Evolutionary conservation across 2,113 vertebrate species (phyloP).

Genomic region (Pagrus major): DNA sequence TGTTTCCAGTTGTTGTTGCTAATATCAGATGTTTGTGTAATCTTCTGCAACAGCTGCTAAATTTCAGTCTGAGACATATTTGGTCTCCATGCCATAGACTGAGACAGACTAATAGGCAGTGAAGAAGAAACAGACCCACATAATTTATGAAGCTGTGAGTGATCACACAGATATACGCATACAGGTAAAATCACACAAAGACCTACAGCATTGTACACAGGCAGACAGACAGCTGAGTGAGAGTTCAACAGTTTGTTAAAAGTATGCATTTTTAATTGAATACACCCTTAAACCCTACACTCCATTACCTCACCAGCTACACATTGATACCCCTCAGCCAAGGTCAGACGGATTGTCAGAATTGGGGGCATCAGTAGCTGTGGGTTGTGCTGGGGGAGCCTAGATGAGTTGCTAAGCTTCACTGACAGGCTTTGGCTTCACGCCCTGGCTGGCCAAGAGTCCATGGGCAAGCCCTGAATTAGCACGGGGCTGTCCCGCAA

Average conservation of each 20-base stretch:
- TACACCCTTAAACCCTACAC: conserved; percentile 1
- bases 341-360: conserved; percentile 36
- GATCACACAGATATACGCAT: neutral
- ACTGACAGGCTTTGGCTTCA: conserved; percentile 61
- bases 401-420: conserved; percentile 55
- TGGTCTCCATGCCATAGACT: neutral
- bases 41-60: too few species aligned
- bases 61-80: too few species aligned
- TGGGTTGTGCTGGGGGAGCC: conserved; percentile 18
- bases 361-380: conserved; percentile 21
- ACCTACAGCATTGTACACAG: neutral
- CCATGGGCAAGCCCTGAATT: conserved; percentile 47
- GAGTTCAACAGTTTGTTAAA: neutral
- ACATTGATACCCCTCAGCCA: conserved; percentile 1
- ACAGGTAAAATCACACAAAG: neutral
- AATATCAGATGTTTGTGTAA: too few species aligned
- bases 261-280: conserved; percentile 21
- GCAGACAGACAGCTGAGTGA: neutral
- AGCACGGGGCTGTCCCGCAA: conserved; percentile 59
- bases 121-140: neutral
- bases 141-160: neutral
- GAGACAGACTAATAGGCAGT: neutral
- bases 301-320: conserved; percentile 25
- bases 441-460: conserved; percentile 41
- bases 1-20: too few species aligned